Evolutionary conservation across 2,888 invertebrate genomes (phyloP).

Genomic region (Euzetes globulus): DNA sequence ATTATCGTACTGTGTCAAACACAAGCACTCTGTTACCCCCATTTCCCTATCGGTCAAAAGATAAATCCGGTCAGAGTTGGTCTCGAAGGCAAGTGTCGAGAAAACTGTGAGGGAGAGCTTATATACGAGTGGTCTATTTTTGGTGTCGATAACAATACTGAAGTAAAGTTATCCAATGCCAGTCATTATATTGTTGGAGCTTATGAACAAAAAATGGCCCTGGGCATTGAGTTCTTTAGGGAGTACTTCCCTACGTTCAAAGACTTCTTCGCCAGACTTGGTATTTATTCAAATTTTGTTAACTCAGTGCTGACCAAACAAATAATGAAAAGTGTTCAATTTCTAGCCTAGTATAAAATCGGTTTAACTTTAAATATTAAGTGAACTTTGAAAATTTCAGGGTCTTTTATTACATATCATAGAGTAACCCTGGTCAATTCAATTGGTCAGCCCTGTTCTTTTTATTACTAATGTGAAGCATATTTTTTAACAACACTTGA

Average conservation of each 20-base stretch:
- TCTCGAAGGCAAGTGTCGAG: constrained; percentile 42
- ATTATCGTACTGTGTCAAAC: constrained; percentile 43
- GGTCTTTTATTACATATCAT: no score
- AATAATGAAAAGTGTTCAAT: no score
- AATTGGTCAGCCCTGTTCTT: no score
- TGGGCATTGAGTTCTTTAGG: constrained; percentile 43
- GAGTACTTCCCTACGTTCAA: constrained; percentile 42
- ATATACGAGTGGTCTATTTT: constrained; percentile 42
- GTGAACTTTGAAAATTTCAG: no score
- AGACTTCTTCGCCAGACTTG: constrained; percentile 41
- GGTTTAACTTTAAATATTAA: no score
- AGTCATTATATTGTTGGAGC: constrained; percentile 39
- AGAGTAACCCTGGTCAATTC: no score
- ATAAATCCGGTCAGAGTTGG: constrained; percentile 44
- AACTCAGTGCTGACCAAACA: no score
- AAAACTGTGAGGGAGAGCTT: constrained; percentile 42
- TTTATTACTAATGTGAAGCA: no score
- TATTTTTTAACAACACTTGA: no score
- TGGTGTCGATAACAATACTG: constrained; percentile 40
- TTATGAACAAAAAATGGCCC: constrained; percentile 43
- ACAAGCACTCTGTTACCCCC: constrained; percentile 42
- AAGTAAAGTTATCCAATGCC: constrained; percentile 41
- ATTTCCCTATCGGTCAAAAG: constrained; percentile 42
- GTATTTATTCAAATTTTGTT: background rate
- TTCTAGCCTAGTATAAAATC: no score